These are phyloP conservation scores for Morpho achilles DNA, from an alignment of 2,888 invertebrate species.

Conservation along the genomic window DNA sequence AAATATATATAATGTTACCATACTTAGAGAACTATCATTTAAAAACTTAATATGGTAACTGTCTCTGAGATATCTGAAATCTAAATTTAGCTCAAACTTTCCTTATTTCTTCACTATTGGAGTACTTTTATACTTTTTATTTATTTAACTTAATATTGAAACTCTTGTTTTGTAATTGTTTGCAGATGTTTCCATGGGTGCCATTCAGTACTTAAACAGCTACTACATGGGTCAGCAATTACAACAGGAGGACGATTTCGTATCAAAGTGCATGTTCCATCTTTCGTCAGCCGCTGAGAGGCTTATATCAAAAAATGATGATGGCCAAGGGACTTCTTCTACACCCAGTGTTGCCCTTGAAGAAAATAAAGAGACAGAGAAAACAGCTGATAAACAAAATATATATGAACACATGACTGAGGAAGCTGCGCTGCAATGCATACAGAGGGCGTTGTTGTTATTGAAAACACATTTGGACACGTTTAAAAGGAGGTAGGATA, in stretches of 20 bases:
- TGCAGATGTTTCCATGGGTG: constrained; percentile 93
- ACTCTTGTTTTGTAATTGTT: constrained; percentile 11
- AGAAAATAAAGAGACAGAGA: constrained; percentile 49
- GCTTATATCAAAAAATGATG: constrained; percentile 67
- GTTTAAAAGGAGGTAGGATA: constrained; percentile 85
- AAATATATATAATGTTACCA: no score
- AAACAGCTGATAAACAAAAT: constrained; percentile 60
- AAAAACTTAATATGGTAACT: no score
- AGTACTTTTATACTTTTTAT: not conserved
- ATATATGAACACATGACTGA: constrained; percentile 78
- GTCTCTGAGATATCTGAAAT: no score
- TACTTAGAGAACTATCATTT: no score
- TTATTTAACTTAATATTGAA: not conserved
- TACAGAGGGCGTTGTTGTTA: constrained; percentile 92
- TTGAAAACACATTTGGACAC: constrained; percentile 96
- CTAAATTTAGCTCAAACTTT: no score
- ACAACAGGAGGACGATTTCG: constrained; percentile 95
- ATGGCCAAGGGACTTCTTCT: constrained; percentile 40
- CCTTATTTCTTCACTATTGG: no score
- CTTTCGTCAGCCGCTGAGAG: constrained; percentile 90
- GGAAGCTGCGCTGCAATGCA: constrained; percentile 91
- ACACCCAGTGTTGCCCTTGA: constrained; percentile 34
- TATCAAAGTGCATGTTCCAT: constrained; percentile 95
- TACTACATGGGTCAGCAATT: constrained; percentile 96
- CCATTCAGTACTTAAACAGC: constrained; percentile 95